Percentiles rank a stretch among this genome's conserved stretches.
phyloP scores from a whole-genome alignment of 2,797 vertebrate genomes.

The Mormyrops attenuatus region DNA sequence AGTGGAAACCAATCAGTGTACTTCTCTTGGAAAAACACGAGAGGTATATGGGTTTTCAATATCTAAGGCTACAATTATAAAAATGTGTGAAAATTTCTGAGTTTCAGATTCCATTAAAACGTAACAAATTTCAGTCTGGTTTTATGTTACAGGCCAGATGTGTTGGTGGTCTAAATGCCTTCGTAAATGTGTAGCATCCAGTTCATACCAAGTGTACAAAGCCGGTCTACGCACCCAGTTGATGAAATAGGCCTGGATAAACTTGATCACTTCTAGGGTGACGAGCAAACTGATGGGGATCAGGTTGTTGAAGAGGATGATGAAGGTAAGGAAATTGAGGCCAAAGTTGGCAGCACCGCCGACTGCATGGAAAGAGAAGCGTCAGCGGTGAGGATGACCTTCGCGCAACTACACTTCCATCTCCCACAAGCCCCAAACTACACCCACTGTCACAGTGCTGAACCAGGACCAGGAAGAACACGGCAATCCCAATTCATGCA shows the following conservation, averaged over 20 bases:
- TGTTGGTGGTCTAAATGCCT: background rate
- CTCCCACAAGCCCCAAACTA: background rate
- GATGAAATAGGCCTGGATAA: slow-evolving; percentile 97
- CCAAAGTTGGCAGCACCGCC: slow-evolving; percentile 95
- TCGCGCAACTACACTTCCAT: background rate
- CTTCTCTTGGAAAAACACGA: background rate
- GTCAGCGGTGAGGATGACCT: background rate
- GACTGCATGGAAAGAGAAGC: slow-evolving; percentile 59
- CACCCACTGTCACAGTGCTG: background rate
- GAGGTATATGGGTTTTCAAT: background rate
- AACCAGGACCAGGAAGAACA: background rate
- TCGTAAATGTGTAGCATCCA: background rate
- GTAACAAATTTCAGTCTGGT: background rate
- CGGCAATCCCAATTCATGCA: background rate
- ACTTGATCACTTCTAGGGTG: slow-evolving; percentile 97
- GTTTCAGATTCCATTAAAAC: background rate
- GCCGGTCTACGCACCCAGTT: slow-evolving; percentile 85
- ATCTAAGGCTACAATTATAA: background rate
- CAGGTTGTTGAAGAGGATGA: slow-evolving; percentile 99
- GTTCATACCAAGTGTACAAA: background rate
- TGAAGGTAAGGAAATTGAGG: slow-evolving; percentile 98
- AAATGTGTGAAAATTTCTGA: background rate
- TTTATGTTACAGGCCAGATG: background rate
- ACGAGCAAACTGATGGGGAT: slow-evolving; percentile 98
- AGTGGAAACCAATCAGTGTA: background rate